Evolutionary conservation across 2,113 vertebrate genomes (phyloP), one percentile per base, ranked within the genome.

Genomic region (Salvelinus alpinus): DNA sequence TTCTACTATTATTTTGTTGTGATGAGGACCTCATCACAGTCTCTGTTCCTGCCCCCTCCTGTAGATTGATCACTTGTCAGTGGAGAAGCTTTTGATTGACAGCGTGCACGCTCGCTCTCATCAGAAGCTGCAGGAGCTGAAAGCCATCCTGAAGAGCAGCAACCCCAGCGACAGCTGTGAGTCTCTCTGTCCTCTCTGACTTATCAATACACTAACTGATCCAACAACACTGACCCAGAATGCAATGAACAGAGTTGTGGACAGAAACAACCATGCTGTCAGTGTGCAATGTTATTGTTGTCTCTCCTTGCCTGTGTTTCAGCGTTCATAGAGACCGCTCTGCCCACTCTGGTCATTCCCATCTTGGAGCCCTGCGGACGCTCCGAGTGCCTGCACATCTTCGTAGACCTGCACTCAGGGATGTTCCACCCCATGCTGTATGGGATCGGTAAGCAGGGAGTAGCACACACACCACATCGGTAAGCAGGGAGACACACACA

Each of bases 351-450:
- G 29, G 94, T 99, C 66, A 94, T 99, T 88, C 97, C 97, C 0
- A 97, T 99, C 79, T 93, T 99, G 85, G 97, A 98, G 80, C 98
- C 98, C 1, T 99, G 97, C 72, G 95, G 95, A 70, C 96, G 95
- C 62, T 99, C 96, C 0, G 97, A 99, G 87, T 99, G 98, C 88
- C 95, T 99, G 51, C 97, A 99, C 85, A 94, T 99, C 83, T 99
- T 98, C 90, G 98, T 99, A 44, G 98, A 99, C 89, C 94, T 99
- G 87, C 97, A 99, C 91, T 99, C 97, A 54, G 98, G 98, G 88
- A 97, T 97, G 95, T 98, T 99, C 88, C 97, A 99, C 8, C 93
- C 98, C 57, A 98, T 99, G 96, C 91, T 99, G 18, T 98, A 98
- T 89, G 98, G 97, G 88, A 92, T 98, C 87, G 97, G 97, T 99